These are phyloP conservation scores for Laspeyria flexula DNA, from an alignment of 2,888 invertebrate genomes.

Conservation along the genomic window DNA sequence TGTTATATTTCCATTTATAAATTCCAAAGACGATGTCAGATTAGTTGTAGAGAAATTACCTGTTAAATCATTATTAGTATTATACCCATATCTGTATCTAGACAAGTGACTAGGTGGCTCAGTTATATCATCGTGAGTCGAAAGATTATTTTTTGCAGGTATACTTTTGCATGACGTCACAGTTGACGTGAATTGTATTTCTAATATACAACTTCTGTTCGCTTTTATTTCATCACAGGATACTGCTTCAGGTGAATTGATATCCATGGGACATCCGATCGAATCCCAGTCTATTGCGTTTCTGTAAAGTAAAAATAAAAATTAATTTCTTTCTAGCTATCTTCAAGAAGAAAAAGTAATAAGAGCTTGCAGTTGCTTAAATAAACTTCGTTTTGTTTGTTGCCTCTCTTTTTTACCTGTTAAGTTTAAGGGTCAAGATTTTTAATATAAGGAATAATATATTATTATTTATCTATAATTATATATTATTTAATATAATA, in stretches of 20 bases:
- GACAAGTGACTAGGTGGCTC: too few species aligned
- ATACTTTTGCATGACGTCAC: constrained; percentile 1
- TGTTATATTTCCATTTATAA: too few species aligned
- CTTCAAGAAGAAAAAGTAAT: too few species aligned
- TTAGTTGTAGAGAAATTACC: not conserved
- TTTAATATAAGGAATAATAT: too few species aligned
- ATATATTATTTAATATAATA: too few species aligned
- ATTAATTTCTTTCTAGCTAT: not conserved
- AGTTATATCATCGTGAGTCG: not conserved
- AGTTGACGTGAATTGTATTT: not conserved
- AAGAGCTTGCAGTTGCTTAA: too few species aligned
- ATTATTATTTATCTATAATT: too few species aligned
- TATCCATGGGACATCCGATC: not conserved
- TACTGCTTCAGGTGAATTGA: not conserved
- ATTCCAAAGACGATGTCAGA: too few species aligned
- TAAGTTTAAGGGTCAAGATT: too few species aligned
- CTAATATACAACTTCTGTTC: constrained; percentile 5
- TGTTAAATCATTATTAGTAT: not conserved
- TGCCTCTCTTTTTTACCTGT: too few species aligned
- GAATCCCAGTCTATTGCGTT: not conserved
- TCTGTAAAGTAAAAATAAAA: constrained; percentile 5
- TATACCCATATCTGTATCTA: too few species aligned
- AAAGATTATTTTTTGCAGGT: not conserved
- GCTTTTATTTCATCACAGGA: constrained; percentile 1
- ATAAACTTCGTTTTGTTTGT: too few species aligned